Conservation (phyloP, 2,113 vertebrate genomes). For the Ammospiza caudacuta region DNA sequence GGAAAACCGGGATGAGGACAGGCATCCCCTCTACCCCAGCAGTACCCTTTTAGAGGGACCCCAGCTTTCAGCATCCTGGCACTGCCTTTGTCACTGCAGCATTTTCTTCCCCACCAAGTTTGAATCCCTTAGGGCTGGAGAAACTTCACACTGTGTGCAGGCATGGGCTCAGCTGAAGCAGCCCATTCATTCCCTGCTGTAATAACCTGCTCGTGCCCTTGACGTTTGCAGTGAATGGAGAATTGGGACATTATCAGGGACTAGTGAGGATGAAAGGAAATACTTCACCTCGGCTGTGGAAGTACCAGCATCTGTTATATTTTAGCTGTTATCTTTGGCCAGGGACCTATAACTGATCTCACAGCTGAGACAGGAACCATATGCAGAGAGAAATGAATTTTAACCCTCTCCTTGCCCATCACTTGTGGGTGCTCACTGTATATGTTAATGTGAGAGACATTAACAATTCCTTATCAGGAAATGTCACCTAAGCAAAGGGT, state of each 20-base stretch:
- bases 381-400: constrained; percentile 20
- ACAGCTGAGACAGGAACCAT: constrained; percentile 59
- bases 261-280: constrained; percentile 67
- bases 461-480: constrained; percentile 1
- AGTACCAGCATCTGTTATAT: constrained; percentile 61
- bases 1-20: not conserved
- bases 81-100: not conserved
- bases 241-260: constrained; percentile 58
- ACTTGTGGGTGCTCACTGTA: not conserved
- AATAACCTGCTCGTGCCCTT: constrained; percentile 61
- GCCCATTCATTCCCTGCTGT: constrained; percentile 15
- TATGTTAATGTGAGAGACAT: constrained; percentile 55
- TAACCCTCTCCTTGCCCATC: constrained; percentile 58
- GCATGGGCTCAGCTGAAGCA: not conserved
- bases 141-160: rapidly evolving
- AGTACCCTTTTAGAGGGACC: not conserved
- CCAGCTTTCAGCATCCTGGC: rapidly evolving
- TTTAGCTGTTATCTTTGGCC: constrained; percentile 73
- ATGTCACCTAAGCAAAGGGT: not conserved
- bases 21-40: rapidly evolving
- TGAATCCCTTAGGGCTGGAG: not conserved
- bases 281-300: constrained; percentile 61
- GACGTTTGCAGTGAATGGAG: constrained; percentile 47
- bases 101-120: not conserved
- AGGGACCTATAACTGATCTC: constrained; percentile 54